Percentiles rank a stretch among this genome's conserved stretches.
Evolutionary conservation across 1,140 invertebrate species (phyloP).

Genomic region (Psix sp.): DNA sequence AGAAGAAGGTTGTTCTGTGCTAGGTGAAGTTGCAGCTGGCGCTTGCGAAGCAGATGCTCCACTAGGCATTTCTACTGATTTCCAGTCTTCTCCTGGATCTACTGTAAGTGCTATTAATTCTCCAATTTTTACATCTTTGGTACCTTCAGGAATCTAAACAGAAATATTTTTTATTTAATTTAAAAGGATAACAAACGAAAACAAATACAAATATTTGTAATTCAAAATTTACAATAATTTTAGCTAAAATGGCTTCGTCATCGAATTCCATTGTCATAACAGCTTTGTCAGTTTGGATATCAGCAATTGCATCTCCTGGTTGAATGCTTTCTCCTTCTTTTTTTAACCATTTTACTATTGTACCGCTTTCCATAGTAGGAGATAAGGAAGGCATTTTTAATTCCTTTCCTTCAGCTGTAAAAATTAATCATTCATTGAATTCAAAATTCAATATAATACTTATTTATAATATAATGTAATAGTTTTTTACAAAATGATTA

Average conservation of each 20-base stretch:
- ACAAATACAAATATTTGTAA: background rate
- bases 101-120: slow-evolving; percentile 82
- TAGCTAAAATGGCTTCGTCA: slow-evolving; percentile 97
- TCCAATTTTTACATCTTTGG: slow-evolving; percentile 81
- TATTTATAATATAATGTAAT: no score
- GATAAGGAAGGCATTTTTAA: slow-evolving; percentile 91
- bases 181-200: no score
- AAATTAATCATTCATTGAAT: background rate
- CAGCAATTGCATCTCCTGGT: slow-evolving; percentile 92
- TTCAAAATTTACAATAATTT: slow-evolving; percentile 81
- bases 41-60: slow-evolving; percentile 13
- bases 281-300: slow-evolving; percentile 99
- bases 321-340: slow-evolving; percentile 91
- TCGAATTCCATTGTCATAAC: slow-evolving; percentile 99
- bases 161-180: slow-evolving; percentile 1
- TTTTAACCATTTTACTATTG: slow-evolving; percentile 98
- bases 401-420: slow-evolving; percentile 70
- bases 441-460: no score
- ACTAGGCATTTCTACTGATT: slow-evolving; percentile 76
- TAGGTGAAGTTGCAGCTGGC: slow-evolving; percentile 27
- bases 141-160: slow-evolving; percentile 77
- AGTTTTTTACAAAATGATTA: no score
- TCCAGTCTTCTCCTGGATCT: slow-evolving; percentile 82
- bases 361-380: slow-evolving; percentile 99
- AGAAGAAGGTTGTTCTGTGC: slow-evolving; percentile 6